These are phyloP conservation scores for Hoplodrina ambigua DNA, from an alignment of 2,888 invertebrate genomes.

Conservation along the genomic window DNA sequence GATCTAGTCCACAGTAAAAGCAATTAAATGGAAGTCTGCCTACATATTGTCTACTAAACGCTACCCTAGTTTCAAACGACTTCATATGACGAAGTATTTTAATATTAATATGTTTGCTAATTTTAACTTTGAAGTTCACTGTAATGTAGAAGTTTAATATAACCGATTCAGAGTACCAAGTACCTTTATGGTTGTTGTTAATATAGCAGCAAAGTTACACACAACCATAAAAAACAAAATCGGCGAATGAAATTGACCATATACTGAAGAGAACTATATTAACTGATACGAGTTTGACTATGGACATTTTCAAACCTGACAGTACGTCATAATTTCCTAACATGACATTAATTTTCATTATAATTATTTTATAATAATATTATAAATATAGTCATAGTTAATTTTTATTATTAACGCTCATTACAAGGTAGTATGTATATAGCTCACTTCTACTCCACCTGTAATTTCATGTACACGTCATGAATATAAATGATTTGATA, in stretches of 20 bases:
- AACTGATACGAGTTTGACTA: too few species aligned
- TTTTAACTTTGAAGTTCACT: slow-evolving; percentile 15
- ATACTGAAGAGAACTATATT: too few species aligned
- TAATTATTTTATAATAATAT: too few species aligned
- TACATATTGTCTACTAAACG: slow-evolving; percentile 47
- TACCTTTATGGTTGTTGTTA: background rate
- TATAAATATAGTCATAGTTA: too few species aligned
- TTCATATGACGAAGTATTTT: slow-evolving; percentile 40
- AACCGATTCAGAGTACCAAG: slow-evolving; percentile 2
- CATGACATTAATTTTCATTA: too few species aligned
- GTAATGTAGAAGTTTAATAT: slow-evolving; percentile 22
- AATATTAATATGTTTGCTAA: slow-evolving; percentile 35
- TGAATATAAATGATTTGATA: too few species aligned
- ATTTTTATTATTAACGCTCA: too few species aligned
- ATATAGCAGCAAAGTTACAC: slow-evolving; percentile 43
- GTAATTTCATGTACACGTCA: too few species aligned
- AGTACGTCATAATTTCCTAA: too few species aligned
- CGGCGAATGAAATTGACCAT: slow-evolving; percentile 19
- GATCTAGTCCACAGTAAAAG: slow-evolving; percentile 13
- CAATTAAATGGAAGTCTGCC: slow-evolving; percentile 40
- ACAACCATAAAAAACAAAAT: slow-evolving; percentile 44
- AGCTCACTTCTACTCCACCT: too few species aligned
- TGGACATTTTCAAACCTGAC: too few species aligned
- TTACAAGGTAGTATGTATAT: too few species aligned
- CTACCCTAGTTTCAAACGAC: slow-evolving; percentile 36